phyloP scores from a whole-genome alignment of 2,797 vertebrate species.

The Champsocephalus gunnari region DNA sequence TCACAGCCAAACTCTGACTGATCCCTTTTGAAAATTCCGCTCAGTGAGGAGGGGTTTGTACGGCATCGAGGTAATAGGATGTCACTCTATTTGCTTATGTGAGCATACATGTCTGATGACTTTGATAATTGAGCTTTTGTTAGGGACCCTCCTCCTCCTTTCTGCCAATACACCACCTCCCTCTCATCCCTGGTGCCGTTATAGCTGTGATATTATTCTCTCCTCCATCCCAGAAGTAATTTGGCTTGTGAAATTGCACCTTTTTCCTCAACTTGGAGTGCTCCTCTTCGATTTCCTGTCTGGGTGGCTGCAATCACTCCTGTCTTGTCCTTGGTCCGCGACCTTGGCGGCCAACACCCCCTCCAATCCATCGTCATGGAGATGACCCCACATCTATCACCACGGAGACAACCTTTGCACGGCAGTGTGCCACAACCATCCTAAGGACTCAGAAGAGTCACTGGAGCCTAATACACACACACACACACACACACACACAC shows the following conservation, averaged over 20 bases:
- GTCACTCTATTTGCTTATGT: conserved; percentile 56
- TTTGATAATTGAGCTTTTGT: conserved; percentile 77
- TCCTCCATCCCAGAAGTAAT: conserved; percentile 85
- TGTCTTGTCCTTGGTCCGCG: conserved; percentile 82
- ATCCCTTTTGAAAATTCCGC: conserved; percentile 34
- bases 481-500: background rate
- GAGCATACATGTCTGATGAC: conserved; percentile 66
- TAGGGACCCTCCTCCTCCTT: conserved; percentile 64
- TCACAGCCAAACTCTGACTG: conserved; percentile 41
- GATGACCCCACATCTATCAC: conserved; percentile 83
- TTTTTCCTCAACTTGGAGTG: conserved; percentile 77
- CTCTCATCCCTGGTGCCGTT: conserved; percentile 64
- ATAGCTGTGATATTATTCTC: conserved; percentile 82
- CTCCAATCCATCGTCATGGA: conserved; percentile 76
- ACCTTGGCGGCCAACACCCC: conserved; percentile 78
- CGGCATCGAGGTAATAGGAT: conserved; percentile 44
- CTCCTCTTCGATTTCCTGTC: conserved; percentile 90
- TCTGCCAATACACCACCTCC: conserved; percentile 30
- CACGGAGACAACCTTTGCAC: conserved; percentile 79
- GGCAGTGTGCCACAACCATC: conserved; percentile 68
- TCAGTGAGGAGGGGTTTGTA: conserved; percentile 23
- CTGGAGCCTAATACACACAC: conserved; percentile 19
- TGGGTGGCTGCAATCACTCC: conserved; percentile 85
- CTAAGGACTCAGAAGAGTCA: conserved; percentile 53
- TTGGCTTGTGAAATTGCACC: conserved; percentile 88